phyloP scores from a whole-genome alignment of 2,797 vertebrate genomes.

The Rhodeus uyekii region DNA sequence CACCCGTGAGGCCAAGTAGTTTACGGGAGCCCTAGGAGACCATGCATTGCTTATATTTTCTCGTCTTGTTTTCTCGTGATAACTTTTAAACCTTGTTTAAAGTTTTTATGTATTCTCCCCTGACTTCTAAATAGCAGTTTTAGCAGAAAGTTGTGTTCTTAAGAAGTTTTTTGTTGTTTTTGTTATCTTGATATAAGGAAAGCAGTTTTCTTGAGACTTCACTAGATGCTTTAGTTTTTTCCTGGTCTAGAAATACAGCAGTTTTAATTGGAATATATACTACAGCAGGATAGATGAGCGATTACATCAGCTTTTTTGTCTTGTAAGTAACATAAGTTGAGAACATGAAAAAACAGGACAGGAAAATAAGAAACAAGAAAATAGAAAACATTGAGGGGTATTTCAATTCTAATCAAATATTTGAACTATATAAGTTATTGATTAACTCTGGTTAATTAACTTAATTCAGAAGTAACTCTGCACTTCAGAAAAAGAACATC shows the following conservation, averaged over 20 bases:
- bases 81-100: neutral
- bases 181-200: neutral
- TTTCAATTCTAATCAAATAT: too few species aligned
- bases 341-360: too few species aligned
- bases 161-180: neutral
- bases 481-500: too few species aligned
- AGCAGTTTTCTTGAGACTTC: neutral
- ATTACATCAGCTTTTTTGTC: too few species aligned
- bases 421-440: too few species aligned
- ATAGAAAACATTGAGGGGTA: too few species aligned
- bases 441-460: too few species aligned
- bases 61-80: neutral
- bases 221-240: neutral
- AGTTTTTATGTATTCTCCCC: too few species aligned
- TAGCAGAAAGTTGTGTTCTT: neutral
- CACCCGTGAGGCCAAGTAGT: neutral
- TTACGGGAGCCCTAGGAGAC: neutral
- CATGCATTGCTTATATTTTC: neutral
- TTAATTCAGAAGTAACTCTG: too few species aligned
- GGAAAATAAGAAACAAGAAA: too few species aligned
- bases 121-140: neutral
- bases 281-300: too few species aligned
- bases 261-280: neutral
- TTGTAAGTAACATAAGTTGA: neutral
- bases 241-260: neutral